phyloP scores from a whole-genome alignment of 2,113 vertebrate species.

The Corythornis cristatus region DNA sequence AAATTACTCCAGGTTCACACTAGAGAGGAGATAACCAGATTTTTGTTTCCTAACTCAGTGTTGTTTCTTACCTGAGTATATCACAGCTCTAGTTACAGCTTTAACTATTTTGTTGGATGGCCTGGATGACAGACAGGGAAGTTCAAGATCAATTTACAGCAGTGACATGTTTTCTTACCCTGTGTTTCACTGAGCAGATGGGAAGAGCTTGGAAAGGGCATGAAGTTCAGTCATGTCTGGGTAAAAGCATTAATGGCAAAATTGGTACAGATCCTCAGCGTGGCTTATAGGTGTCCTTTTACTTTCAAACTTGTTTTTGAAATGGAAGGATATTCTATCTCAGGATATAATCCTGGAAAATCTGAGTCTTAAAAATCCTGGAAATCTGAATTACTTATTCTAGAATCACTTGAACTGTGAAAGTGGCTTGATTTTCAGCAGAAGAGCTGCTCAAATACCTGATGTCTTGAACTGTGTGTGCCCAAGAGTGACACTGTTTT shows the following conservation, averaged over 20 bases:
- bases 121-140: background rate
- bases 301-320: background rate
- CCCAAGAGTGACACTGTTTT: background rate
- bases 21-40: background rate
- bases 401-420: background rate
- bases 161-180: slow-evolving; percentile 38
- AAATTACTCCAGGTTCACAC: background rate
- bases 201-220: slow-evolving; percentile 20
- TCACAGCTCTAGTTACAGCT: background rate
- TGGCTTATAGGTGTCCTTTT: background rate
- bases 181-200: background rate
- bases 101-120: slow-evolving; percentile 21
- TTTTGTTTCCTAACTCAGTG: background rate
- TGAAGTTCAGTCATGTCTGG: slow-evolving; percentile 27
- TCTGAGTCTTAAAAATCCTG: background rate
- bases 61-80: background rate
- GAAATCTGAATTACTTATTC: background rate
- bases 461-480: background rate
- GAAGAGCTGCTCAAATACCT: background rate
- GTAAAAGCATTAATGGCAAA: slow-evolving; percentile 46
- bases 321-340: background rate
- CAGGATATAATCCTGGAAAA: background rate
- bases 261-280: background rate
- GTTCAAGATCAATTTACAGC: slow-evolving; percentile 51
- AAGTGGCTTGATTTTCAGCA: background rate